Percentiles rank a stretch among this genome's conserved stretches.
Conservation (phyloP, 2,888 invertebrate genomes). For the Tridacna gigas region DNA sequence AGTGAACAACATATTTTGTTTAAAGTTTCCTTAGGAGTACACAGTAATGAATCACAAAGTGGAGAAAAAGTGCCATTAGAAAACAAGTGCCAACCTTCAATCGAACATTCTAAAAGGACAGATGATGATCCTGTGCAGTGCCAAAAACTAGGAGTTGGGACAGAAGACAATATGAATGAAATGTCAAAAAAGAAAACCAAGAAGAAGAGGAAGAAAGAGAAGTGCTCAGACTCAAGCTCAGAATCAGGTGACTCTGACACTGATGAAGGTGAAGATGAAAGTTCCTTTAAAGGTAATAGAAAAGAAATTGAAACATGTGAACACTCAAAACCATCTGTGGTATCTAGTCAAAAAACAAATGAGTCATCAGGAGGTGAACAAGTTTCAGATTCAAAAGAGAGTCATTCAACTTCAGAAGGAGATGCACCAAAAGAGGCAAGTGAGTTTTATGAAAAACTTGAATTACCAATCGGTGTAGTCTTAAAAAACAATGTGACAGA, state of each 20-base stretch:
- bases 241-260: constrained; percentile 35
- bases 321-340: too few relatives aligned
- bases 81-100: too few relatives aligned
- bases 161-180: not conserved
- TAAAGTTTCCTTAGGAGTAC: constrained; percentile 13
- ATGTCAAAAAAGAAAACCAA: constrained; percentile 29
- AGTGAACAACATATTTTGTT: constrained; percentile 5
- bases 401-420: not conserved
- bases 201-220: constrained; percentile 42
- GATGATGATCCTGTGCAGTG: not conserved
- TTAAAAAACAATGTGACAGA: too few relatives aligned
- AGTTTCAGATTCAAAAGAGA: too few relatives aligned
- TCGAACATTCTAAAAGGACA: too few relatives aligned
- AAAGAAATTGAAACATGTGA: not conserved
- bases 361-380: too few relatives aligned
- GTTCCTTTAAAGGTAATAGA: not conserved
- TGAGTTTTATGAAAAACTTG: not conserved
- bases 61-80: too few relatives aligned
- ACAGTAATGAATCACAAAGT: too few relatives aligned
- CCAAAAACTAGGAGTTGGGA: not conserved
- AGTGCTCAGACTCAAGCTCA: constrained; percentile 36
- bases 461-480: too few relatives aligned
- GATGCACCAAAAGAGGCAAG: not conserved
- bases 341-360: too few relatives aligned
- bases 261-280: constrained; percentile 28